Evolutionary conservation across 2,888 invertebrate genomes (phyloP).

Genomic region (Lycocerus yunnanus): DNA sequence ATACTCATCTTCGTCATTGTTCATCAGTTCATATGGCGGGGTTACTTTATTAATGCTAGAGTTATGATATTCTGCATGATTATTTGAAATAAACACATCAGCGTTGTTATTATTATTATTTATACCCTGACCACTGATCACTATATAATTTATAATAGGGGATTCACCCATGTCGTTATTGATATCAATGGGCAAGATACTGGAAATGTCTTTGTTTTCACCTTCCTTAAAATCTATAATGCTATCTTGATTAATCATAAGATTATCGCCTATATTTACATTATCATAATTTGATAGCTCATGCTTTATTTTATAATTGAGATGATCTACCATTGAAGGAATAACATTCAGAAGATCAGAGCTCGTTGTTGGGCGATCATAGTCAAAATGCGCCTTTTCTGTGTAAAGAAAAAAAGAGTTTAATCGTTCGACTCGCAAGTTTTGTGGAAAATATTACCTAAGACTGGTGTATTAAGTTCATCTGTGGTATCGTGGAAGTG

Average conservation of each 20-base stretch:
- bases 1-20: constrained; percentile 22
- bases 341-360: constrained; percentile 23
- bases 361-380: constrained; percentile 21
- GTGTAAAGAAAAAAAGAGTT: constrained; percentile 3
- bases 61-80: constrained; percentile 29
- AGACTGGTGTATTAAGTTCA: constrained; percentile 52
- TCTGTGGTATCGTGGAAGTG: constrained; percentile 49
- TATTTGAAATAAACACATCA: constrained; percentile 26
- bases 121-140: constrained; percentile 21
- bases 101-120: constrained; percentile 25
- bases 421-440: neutral
- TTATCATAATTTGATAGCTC: constrained; percentile 17
- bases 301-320: constrained; percentile 25
- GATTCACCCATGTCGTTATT: constrained; percentile 6
- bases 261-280: constrained; percentile 29
- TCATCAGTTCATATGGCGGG: constrained; percentile 18
- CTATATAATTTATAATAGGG: constrained; percentile 22
- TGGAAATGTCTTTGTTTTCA: constrained; percentile 20
- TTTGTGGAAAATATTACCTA: constrained; percentile 45
- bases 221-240: constrained; percentile 18
- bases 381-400: constrained; percentile 33
- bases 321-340: constrained; percentile 21
- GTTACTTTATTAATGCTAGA: constrained; percentile 23
- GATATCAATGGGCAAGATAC: constrained; percentile 9
- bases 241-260: constrained; percentile 15